Percentiles rank a stretch among this genome's conserved stretches.
phyloP scores from a whole-genome alignment of 2,888 invertebrate genomes.

The Cylloceria caligata region DNA sequence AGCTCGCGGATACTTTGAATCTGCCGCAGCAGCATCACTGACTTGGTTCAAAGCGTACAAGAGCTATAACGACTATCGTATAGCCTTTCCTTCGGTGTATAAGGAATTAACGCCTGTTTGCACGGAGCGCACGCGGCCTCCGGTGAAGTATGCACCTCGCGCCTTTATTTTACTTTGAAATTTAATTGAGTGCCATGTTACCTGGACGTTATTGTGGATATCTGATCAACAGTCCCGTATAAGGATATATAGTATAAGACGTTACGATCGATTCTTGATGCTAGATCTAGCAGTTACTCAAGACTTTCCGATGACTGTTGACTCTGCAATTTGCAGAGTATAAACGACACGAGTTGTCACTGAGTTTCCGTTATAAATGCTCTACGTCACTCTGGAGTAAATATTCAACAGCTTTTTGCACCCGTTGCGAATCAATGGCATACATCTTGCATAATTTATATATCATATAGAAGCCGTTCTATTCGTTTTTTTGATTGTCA shows the following conservation, averaged over 20 bases:
- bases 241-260: conserved; percentile 1
- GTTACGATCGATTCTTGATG: conserved; percentile 8
- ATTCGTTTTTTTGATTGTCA: background rate
- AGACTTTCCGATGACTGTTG: background rate
- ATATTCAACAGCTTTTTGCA: background rate
- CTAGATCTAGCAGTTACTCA: background rate
- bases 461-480: background rate
- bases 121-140: background rate
- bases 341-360: background rate
- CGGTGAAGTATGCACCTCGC: conserved; percentile 44
- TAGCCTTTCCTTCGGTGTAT: conserved; percentile 17
- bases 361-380: background rate
- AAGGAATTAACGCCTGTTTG: conserved; percentile 53
- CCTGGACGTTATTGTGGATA: conserved; percentile 5
- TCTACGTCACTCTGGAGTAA: background rate
- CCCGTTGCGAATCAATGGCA: background rate
- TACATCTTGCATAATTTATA: background rate
- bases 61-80: conserved; percentile 30
- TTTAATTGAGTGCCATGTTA: conserved; percentile 57
- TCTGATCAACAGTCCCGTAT: conserved; percentile 26
- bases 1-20: conserved; percentile 58
- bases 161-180: conserved; percentile 56
- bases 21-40: conserved; percentile 48
- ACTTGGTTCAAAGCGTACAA: background rate
- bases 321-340: background rate